Evolutionary conservation across 2,797 vertebrate genomes (phyloP), one percentile per base, ranked within the genome.

Genomic region (Coilia nasus): DNA sequence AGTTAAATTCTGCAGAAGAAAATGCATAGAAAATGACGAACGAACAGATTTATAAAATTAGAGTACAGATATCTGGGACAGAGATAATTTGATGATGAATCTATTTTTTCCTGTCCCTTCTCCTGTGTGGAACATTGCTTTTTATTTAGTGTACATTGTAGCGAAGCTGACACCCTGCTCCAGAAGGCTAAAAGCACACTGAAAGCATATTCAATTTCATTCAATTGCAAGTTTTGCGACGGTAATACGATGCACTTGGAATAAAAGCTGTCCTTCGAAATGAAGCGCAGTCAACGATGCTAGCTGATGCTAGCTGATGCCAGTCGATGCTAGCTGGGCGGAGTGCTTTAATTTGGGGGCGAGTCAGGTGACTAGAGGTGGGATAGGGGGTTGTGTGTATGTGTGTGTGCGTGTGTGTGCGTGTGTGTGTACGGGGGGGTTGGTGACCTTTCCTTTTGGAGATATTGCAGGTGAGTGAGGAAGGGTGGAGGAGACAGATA

Each of bases 331-430:
- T n/a, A n/a, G 78, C 41, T 60, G 86, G 88, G 85, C 88, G 84
- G 83, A 89, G 84, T 85, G 91, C 89, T 90, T 90, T 89, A 85
- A 91, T 90, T 88, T 83, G 81, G 64, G 86, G 57, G 84, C 31
- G 60, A 89, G 87, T 82, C 71, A 84, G 87, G 84, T 84, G 85
- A 87, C 50, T 44, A 9, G 54, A 56, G 57, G 56, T 80, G 59
- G 54, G 0, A 81, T 14, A 9, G 50, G 50, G 50, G 35, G 35
- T 2, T 41, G 35, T 2, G 35, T 41, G 35, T 41, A 5, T 41
- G 35, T 41, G 35, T 41, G 35, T 41, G 35, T 41, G 35, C 5
- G 35, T 41, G 25, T 31, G 25, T 28, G 12, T 41, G 35, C 5
- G 35, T 41, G 35, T 41, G 35, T 41, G 35, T 41, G 35, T 31